Percentiles rank a stretch among this genome's conserved stretches.
Evolutionary conservation across 2,797 vertebrate species (phyloP).

Genomic region (Sebastes cheni): DNA sequence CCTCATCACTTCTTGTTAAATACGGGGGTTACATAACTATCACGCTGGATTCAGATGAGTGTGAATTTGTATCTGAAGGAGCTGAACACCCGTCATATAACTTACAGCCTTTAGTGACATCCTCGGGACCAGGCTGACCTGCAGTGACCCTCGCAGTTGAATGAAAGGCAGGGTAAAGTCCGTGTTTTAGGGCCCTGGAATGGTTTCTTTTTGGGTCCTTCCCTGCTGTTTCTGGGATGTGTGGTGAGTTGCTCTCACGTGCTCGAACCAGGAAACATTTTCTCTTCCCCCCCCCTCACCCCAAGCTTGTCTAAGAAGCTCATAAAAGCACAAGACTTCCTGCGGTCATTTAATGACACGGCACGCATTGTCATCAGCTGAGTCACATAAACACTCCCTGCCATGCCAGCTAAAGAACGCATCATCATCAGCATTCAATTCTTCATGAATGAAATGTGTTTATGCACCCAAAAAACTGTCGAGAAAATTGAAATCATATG

Average conservation of each 20-base stretch:
- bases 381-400: slow-evolving; percentile 78
- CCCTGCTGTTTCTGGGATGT: slow-evolving; percentile 66
- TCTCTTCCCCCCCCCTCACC: slow-evolving; percentile 16
- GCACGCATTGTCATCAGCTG: slow-evolving; percentile 78
- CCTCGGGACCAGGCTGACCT: slow-evolving; percentile 19
- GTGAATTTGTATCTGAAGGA: slow-evolving; percentile 1
- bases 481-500: slow-evolving; percentile 5
- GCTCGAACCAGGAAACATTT: slow-evolving; percentile 72
- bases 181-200: slow-evolving; percentile 22
- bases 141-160: slow-evolving; percentile 22
- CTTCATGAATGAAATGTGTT: background rate
- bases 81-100: background rate
- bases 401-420: slow-evolving; percentile 61
- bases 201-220: slow-evolving; percentile 55
- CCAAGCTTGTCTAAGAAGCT: slow-evolving; percentile 70
- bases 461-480: slow-evolving; percentile 7
- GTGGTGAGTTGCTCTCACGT: slow-evolving; percentile 62
- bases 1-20: slow-evolving; percentile 16
- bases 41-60: slow-evolving; percentile 9
- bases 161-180: slow-evolving; percentile 44
- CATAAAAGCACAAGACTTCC: slow-evolving; percentile 81
- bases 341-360: slow-evolving; percentile 77
- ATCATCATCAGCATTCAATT: slow-evolving; percentile 1
- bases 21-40: slow-evolving; percentile 31
- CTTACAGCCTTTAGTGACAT: background rate